Evolutionary conservation across 2,888 invertebrate species (phyloP), one percentile per base, ranked within the genome.

Genomic region (Agrilus biguttatus): DNA sequence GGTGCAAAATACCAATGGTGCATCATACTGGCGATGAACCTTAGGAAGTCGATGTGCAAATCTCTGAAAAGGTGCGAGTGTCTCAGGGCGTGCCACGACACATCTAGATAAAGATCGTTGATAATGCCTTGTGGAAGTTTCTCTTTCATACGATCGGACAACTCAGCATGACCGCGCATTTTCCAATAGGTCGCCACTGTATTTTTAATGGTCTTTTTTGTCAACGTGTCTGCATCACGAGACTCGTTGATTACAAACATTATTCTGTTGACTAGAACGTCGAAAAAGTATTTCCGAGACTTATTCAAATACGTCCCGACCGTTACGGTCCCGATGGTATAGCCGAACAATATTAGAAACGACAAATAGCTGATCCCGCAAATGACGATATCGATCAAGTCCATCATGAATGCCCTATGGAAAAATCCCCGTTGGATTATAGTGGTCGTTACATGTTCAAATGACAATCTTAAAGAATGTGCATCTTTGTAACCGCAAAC

Each of bases 51-150:
- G 33, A 48, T 41, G 7, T 48, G 46, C 39, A 47, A 40, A 17
- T 45, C 17, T 8, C 51, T 42, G 42, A 55, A 55, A 8, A 55
- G 36, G 37, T 54, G 51, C 1, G 53, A 53, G 41, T 55, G 52
- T 37, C 49, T 49, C 7, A 54, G 40, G 7, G 47, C 47, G 13
- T 51, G 42, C 48, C 51, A 52, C n/a, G 41, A 47, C 33, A 51
- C 43, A 38, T 54, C 54, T 33, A 51, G 42, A 19, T 45, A 43
- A 13, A 54, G 47, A 19, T 47, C 47, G 39, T 44, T 51, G 8
- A 41, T 39, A 42, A 51, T 45, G 8, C 45, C 42, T 33, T 43
- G 37, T 1, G 54, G 53, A n/a, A 54, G 35, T 6, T 51, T 46
- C 14, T 45, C 40, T 10, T 45, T 14, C 8, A 43, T 14, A 17